Evolutionary conservation across 2,888 invertebrate species (phyloP).

Genomic region (Pardosa pseudoannulata): DNA sequence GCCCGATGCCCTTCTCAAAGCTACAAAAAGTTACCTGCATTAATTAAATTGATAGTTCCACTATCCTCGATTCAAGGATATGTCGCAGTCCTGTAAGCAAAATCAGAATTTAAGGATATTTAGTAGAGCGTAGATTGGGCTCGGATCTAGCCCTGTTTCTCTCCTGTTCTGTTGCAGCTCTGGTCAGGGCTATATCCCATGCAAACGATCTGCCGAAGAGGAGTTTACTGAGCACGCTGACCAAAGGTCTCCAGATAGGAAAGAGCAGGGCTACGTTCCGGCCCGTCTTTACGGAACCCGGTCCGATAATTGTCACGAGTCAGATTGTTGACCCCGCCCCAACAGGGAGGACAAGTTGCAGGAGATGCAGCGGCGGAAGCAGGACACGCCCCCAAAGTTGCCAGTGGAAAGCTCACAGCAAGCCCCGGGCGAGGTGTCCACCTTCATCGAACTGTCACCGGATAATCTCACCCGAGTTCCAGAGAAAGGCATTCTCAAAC

Average conservation of each 20-base stretch:
- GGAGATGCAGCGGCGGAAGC: slow-evolving; percentile 85
- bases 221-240: slow-evolving; percentile 65
- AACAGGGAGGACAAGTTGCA: slow-evolving; percentile 87
- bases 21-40: too few species aligned
- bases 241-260: slow-evolving; percentile 69
- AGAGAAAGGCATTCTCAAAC: slow-evolving; percentile 93
- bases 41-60: too few species aligned
- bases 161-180: slow-evolving; percentile 73
- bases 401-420: slow-evolving; percentile 41
- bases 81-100: neutral
- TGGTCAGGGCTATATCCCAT: slow-evolving; percentile 71
- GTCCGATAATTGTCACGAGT: slow-evolving; percentile 62
- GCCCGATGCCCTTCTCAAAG: too few species aligned
- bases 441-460: slow-evolving; percentile 88
- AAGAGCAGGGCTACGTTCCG: slow-evolving; percentile 71
- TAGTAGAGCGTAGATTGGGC: slow-evolving; percentile 45
- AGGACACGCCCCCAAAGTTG: slow-evolving; percentile 66
- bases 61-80: neutral
- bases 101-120: neutral
- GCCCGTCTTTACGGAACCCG: slow-evolving; percentile 50
- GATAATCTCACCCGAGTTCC: slow-evolving; percentile 87
- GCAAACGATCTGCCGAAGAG: slow-evolving; percentile 56
- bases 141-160: slow-evolving; percentile 73
- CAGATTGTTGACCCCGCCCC: slow-evolving; percentile 71
- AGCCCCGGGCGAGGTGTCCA: slow-evolving; percentile 56